Conservation (phyloP, 1,140 invertebrate genomes). For the Calycopis cecrops region DNA sequence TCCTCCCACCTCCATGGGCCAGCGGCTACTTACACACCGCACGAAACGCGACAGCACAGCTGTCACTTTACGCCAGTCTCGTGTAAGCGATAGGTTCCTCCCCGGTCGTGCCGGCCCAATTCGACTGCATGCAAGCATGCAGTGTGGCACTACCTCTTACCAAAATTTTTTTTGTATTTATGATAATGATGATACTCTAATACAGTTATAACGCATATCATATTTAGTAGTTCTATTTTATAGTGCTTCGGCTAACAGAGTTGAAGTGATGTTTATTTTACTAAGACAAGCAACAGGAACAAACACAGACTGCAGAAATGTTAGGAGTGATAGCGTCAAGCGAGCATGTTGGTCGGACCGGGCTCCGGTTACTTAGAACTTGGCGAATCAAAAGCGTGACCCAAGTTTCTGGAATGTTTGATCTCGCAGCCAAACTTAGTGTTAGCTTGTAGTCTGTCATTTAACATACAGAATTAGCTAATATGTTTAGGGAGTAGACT, state of each 20-base stretch:
- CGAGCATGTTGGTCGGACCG: slow-evolving; percentile 30
- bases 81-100: too few relatives aligned
- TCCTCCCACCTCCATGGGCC: too few relatives aligned
- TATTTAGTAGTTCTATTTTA: background rate
- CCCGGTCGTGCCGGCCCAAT: too few relatives aligned
- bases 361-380: slow-evolving; percentile 48
- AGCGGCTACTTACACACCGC: too few relatives aligned
- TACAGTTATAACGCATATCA: too few relatives aligned
- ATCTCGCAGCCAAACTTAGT: slow-evolving; percentile 42
- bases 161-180: too few relatives aligned
- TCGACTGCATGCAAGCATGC: too few relatives aligned
- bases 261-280: background rate
- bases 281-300: slow-evolving; percentile 30
- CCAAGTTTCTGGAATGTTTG: slow-evolving; percentile 54
- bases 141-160: too few relatives aligned
- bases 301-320: slow-evolving; percentile 25
- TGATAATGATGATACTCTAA: too few relatives aligned
- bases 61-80: too few relatives aligned
- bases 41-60: too few relatives aligned
- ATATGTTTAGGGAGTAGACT: background rate
- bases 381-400: slow-evolving; percentile 53
- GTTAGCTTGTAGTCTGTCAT: slow-evolving; percentile 29
- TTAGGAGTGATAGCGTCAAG: slow-evolving; percentile 22
- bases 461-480: slow-evolving; percentile 26
- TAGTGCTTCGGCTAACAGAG: background rate